Evolutionary conservation across 2,888 invertebrate genomes (phyloP).

Genomic region (Tuberolachnus salignus): DNA sequence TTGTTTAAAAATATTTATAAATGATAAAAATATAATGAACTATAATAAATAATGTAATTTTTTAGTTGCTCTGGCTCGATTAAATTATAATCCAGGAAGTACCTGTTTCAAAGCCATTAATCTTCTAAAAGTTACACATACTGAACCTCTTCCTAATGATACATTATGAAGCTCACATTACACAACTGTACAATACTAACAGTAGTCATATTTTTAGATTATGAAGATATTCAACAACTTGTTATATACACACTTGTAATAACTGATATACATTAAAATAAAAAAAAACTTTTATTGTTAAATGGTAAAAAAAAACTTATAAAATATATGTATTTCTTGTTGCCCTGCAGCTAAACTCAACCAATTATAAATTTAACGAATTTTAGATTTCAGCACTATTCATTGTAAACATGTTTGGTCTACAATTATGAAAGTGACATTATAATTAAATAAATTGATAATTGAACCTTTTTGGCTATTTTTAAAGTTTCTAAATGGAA

Average conservation of each 20-base stretch:
- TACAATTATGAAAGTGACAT: no score
- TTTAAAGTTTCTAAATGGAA: no score
- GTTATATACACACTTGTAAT: slow-evolving; percentile 73
- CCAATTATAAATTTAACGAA: no score
- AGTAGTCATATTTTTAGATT: slow-evolving; percentile 83
- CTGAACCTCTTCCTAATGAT: slow-evolving; percentile 60
- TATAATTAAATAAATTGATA: no score
- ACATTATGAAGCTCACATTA: slow-evolving; percentile 70
- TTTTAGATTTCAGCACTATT: no score
- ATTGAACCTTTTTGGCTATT: no score
- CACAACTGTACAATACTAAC: slow-evolving; percentile 75
- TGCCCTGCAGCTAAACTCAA: no score
- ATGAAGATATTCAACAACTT: slow-evolving; percentile 72
- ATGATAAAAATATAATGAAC: background rate
- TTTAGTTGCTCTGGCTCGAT: slow-evolving; percentile 45
- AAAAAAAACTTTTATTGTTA: no score
- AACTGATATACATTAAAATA: background rate
- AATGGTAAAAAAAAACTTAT: no score
- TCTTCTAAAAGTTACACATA: slow-evolving; percentile 5
- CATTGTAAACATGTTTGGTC: no score
- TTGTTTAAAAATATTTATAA: no score
- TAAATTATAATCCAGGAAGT: slow-evolving; percentile 48
- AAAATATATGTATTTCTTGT: no score
- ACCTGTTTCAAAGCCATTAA: slow-evolving; percentile 38
- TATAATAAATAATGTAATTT: background rate